phyloP scores from a whole-genome alignment of 2,797 vertebrate species.

The Argya squamiceps region DNA sequence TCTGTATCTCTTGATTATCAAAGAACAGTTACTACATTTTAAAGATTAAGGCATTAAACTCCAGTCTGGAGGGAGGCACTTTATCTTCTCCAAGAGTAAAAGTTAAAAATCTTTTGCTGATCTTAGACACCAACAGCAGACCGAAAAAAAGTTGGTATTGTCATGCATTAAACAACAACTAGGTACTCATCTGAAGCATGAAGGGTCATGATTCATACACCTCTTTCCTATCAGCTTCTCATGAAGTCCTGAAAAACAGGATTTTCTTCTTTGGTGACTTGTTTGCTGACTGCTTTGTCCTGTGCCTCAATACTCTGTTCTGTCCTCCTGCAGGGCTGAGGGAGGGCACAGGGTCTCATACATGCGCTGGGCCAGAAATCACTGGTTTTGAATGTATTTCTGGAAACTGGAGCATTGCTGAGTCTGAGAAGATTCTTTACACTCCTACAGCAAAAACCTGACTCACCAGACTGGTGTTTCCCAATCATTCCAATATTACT shows the following conservation, averaged over 20 bases:
- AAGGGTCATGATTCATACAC: background rate
- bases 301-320: rapidly evolving
- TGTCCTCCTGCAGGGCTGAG: background rate
- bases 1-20: background rate
- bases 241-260: background rate
- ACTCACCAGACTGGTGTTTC: background rate
- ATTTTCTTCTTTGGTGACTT: background rate
- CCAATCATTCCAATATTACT: background rate
- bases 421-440: background rate
- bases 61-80: background rate
- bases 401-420: background rate
- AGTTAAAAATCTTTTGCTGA: background rate
- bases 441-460: background rate
- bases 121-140: background rate
- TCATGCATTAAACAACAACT: background rate
- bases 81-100: background rate
- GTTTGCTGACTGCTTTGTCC: background rate
- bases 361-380: background rate
- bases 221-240: background rate
- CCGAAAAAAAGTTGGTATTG: background rate
- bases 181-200: background rate
- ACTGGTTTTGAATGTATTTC: background rate
- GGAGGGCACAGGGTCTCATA: rapidly evolving
- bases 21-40: background rate
- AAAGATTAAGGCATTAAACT: background rate